phyloP scores from a whole-genome alignment of 2,888 invertebrate species.

The Sympetrum striolatum region DNA sequence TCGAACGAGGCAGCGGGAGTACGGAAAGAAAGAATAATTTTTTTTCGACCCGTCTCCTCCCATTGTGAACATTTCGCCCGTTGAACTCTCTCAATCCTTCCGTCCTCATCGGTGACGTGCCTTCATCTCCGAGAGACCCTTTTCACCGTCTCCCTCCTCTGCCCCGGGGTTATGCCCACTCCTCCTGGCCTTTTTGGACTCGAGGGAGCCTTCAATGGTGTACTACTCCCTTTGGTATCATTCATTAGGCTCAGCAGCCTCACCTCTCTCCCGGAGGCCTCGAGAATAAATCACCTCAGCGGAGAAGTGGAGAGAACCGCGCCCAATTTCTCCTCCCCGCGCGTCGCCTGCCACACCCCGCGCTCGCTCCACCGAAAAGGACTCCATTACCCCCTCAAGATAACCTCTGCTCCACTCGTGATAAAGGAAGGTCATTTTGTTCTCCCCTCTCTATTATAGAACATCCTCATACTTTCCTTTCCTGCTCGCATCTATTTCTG shows the following conservation, averaged over 20 bases:
- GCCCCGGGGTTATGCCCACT: not conserved
- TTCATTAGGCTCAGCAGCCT: conserved; percentile 23
- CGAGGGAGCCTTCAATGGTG: not conserved
- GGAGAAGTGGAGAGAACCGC: not conserved
- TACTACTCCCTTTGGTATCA: not conserved
- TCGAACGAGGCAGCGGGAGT: not conserved
- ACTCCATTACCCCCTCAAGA: not conserved
- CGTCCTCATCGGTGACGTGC: not conserved
- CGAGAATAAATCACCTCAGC: not conserved
- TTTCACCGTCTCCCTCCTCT: not conserved
- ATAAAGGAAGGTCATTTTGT: not conserved
- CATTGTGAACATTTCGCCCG: not conserved
- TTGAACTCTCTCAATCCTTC: not conserved
- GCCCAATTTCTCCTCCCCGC: conserved; percentile 10
- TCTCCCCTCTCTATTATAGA: not conserved
- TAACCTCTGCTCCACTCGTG: not conserved
- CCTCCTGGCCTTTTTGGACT: not conserved
- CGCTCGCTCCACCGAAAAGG: not conserved
- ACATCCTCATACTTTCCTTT: not conserved
- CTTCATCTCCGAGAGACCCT: not conserved
- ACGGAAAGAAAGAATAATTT: not conserved
- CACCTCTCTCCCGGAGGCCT: conserved; percentile 12
- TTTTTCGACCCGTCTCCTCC: not conserved
- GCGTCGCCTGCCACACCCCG: not conserved
- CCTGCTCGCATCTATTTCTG: not conserved